Evolutionary conservation across 2,797 vertebrate genomes (phyloP).

Genomic region (Rhinoraja longicauda): DNA sequence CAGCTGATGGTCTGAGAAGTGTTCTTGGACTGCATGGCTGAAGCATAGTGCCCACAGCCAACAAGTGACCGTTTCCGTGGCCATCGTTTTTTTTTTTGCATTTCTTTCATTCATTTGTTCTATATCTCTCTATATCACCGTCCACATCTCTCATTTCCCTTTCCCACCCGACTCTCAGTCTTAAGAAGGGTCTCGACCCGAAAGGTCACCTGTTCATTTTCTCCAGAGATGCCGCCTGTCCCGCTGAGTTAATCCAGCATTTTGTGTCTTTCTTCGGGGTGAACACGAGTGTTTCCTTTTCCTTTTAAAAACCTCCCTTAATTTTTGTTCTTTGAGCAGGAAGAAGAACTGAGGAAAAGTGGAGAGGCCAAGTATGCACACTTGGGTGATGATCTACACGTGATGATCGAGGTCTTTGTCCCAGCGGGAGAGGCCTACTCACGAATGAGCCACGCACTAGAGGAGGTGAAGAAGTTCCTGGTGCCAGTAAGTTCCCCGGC

Average conservation of each 20-base stretch:
- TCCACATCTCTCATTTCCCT: too few relatives aligned
- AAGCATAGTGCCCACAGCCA: too few relatives aligned
- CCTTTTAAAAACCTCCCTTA: neutral
- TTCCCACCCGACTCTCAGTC: too few relatives aligned
- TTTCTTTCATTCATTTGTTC: too few relatives aligned
- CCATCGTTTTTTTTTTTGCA: too few relatives aligned
- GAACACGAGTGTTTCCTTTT: neutral
- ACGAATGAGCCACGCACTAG: constrained; percentile 97
- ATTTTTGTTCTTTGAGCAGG: constrained; percentile 60
- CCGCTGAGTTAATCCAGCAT: too few relatives aligned
- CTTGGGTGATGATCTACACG: constrained; percentile 94
- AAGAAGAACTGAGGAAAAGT: constrained; percentile 94
- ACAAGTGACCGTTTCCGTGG: too few relatives aligned
- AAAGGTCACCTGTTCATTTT: too few relatives aligned
- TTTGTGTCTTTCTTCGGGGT: neutral
- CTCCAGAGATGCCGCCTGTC: too few relatives aligned
- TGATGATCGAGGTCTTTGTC: constrained; percentile 98
- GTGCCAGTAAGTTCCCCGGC: constrained; percentile 82
- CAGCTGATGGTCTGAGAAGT: neutral
- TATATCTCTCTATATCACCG: too few relatives aligned
- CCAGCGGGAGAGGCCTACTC: constrained; percentile 97
- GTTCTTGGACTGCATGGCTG: neutral
- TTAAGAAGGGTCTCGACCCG: too few relatives aligned
- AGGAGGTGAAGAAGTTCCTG: constrained; percentile 98
- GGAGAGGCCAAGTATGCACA: constrained; percentile 93